Evolutionary conservation across 2,113 vertebrate genomes (phyloP).

Genomic region (Halichoerus grypus): DNA sequence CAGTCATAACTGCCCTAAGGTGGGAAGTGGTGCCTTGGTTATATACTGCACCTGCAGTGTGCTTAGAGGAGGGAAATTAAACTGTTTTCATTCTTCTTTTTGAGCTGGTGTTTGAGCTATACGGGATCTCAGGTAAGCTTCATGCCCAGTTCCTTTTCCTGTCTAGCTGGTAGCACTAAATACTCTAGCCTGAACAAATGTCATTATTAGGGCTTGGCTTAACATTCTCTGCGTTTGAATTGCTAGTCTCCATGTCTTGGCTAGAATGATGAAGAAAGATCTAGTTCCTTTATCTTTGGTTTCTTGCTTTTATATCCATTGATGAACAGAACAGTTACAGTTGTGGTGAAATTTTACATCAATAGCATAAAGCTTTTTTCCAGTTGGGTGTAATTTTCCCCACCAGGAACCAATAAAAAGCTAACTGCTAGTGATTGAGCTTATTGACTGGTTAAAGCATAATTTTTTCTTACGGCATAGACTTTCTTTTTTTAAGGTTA

Average conservation of each 20-base stretch:
- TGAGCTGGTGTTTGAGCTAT: background rate
- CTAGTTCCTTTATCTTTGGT: background rate
- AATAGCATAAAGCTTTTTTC: background rate
- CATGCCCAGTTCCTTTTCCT: background rate
- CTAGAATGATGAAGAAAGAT: background rate
- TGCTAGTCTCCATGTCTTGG: background rate
- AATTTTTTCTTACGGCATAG: background rate
- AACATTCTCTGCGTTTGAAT: background rate
- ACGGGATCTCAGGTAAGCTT: background rate
- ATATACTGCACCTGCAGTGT: background rate
- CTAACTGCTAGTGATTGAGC: background rate
- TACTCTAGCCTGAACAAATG: background rate
- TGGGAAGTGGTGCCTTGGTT: background rate
- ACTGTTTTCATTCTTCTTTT: background rate
- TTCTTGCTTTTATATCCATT: background rate
- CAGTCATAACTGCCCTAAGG: background rate
- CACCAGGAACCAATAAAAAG: background rate
- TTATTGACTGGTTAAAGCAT: background rate
- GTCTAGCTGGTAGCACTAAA: background rate
- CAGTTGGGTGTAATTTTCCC: background rate
- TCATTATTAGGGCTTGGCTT: background rate
- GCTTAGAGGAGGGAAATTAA: background rate
- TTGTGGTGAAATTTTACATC: background rate
- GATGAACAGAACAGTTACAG: background rate
- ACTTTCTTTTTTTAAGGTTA: background rate